Evolutionary conservation across 1,140 invertebrate genomes (phyloP).

Genomic region (Campoletis sonorensis): DNA sequence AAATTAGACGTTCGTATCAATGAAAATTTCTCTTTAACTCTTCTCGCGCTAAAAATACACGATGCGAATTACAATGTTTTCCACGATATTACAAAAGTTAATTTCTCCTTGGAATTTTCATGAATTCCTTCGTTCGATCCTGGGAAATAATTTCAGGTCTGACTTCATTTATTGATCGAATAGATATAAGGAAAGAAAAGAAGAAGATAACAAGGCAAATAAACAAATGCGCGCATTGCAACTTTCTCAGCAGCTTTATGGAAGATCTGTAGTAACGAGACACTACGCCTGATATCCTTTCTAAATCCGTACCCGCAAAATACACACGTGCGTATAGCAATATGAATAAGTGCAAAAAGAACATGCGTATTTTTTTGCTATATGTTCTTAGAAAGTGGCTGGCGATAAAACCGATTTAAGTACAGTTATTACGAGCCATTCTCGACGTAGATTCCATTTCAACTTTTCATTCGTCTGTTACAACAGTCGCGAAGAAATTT

Average conservation of each 20-base stretch:
- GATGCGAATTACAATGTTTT: too few species aligned
- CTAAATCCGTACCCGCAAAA: constrained; percentile 17
- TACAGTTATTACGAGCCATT: neutral
- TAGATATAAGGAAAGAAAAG: neutral
- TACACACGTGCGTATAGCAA: neutral
- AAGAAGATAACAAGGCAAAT: constrained; percentile 1
- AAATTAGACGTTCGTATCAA: too few species aligned
- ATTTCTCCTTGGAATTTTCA: neutral
- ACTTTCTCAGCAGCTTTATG: constrained; percentile 13
- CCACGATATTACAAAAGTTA: too few species aligned
- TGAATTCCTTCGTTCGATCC: neutral
- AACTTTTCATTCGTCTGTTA: neutral
- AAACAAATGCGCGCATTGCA: neutral
- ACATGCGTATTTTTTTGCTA: constrained; percentile 28
- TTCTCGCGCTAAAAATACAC: too few species aligned
- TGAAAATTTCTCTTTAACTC: too few species aligned
- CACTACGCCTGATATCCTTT: constrained; percentile 31
- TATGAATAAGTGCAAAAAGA: constrained; percentile 18
- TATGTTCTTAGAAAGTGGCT: constrained; percentile 35
- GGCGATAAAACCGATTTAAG: constrained; percentile 22
- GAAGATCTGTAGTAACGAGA: constrained; percentile 20
- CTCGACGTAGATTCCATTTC: neutral
- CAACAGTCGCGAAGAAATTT: neutral
- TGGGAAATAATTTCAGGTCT: neutral
- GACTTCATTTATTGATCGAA: too few species aligned